These are phyloP conservation scores for Platypus cylindrus DNA, from an alignment of 2,888 invertebrate genomes.

Conservation along the genomic window DNA sequence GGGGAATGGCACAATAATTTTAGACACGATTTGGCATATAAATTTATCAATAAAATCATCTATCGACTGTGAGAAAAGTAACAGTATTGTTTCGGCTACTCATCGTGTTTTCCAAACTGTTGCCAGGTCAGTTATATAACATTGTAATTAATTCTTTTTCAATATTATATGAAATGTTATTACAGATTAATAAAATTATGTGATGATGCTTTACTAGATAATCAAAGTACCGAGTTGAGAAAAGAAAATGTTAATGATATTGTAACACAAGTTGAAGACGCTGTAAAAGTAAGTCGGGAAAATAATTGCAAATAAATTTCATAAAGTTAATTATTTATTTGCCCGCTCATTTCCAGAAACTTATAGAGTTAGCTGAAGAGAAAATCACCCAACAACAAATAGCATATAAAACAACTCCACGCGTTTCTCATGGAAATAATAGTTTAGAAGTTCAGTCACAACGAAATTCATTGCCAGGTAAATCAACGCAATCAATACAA, in stretches of 20 bases:
- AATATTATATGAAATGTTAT: no score
- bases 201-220: conserved; percentile 73
- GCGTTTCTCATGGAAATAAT: conserved; percentile 31
- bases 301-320: background rate
- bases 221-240: conserved; percentile 52
- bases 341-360: conserved; percentile 38
- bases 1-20: conserved; percentile 84
- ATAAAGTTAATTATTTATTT: background rate
- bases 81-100: conserved; percentile 62
- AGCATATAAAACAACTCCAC: conserved; percentile 34
- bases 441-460: conserved; percentile 40
- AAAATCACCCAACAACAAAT: conserved; percentile 49
- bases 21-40: conserved; percentile 84
- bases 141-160: background rate
- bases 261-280: conserved; percentile 57
- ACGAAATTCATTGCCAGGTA: conserved; percentile 63
- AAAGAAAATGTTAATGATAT: conserved; percentile 53
- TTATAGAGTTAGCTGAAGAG: conserved; percentile 68
- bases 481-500: background rate
- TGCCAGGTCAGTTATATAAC: conserved; percentile 9
- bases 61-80: conserved; percentile 39
- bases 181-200: conserved; percentile 80
- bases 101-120: conserved; percentile 52
- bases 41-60: conserved; percentile 42
- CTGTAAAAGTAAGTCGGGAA: conserved; percentile 54